Base-by-base conservation (phyloP, 2,888 invertebrate genomes). In the Spodoptera picta region DNA sequence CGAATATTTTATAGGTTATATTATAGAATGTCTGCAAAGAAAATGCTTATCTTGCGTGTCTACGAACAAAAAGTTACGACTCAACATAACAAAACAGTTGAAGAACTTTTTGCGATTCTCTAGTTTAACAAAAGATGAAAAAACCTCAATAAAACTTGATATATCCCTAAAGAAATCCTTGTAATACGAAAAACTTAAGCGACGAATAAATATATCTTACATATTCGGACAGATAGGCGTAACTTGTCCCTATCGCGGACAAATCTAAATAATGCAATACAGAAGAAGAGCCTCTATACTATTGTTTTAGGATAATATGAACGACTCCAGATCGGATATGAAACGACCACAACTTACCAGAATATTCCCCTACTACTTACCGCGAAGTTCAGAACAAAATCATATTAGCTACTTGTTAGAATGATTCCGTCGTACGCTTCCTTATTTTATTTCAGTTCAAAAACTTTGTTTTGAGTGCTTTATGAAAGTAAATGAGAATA, bases 401-500 rank as follows among this genome's bases (percentile, higher is more conserved):
- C 69, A 70, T 66, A 75, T 36, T 9, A 36, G 9, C 63, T 62
- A 60, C 64, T 70, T 64, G 54, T 72, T 63, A 60, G 27, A 51
- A n/a, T 51, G 46, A 43, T 68, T 60, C 31, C 36, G 14, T 52
- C 31, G 14, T 48, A 57, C 14, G 52, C 64, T 31, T 36, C 55
- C 61, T 43, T 36, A 36, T 36, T 36, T 41, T 42, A 65, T 19
- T 48, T 48, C 55, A 41, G 50, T 50, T 65, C 24, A 73, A 57
- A 65, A 80, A 69, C 55, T 64, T 75, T 71, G 51, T 68, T 77
- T 66, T 59, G 56, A 65, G 66, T 64, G 46, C 64, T 69, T 73
- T 60, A 64, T 73, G 62, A 65, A 71, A 70, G 55, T 60, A 67
- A 76, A 79, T 69, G 48, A 63, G 63, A 79, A 69, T 67, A 72